Percentiles rank a stretch among this genome's conserved stretches.
Conservation (phyloP, 2,797 vertebrate species). For the Holocentrus rufus region DNA sequence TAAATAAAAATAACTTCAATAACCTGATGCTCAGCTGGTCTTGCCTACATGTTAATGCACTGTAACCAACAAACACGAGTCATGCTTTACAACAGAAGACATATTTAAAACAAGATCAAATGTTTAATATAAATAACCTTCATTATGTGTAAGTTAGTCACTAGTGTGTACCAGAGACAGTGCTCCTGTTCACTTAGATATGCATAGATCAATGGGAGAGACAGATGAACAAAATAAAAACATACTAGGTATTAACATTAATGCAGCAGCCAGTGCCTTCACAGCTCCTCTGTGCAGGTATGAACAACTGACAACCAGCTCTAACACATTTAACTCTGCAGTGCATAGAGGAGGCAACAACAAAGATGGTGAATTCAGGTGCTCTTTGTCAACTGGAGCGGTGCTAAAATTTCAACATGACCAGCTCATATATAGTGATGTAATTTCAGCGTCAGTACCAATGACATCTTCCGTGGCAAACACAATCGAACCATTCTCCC, state of each 20-base stretch:
- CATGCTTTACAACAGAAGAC: constrained; percentile 3
- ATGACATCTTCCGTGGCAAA: not conserved
- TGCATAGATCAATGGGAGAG: constrained; percentile 76
- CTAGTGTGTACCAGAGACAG: constrained; percentile 59
- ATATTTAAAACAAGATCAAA: constrained; percentile 63
- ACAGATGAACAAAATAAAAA: constrained; percentile 41
- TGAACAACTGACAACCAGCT: constrained; percentile 58
- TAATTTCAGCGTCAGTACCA: constrained; percentile 1
- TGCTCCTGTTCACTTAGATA: constrained; percentile 62
- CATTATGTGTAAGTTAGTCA: constrained; percentile 59
- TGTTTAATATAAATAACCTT: constrained; percentile 79
- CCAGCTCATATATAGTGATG: constrained; percentile 9
- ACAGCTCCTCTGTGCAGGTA: constrained; percentile 57
- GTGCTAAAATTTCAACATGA: constrained; percentile 2
- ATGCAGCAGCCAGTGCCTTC: constrained; percentile 44
- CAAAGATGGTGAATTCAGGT: constrained; percentile 21
- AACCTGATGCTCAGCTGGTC: constrained; percentile 59
- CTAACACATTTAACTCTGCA: constrained; percentile 48
- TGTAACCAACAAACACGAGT: constrained; percentile 20
- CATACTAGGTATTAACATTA: constrained; percentile 55
- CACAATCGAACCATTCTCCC: constrained; percentile 8
- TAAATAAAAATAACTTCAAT: constrained; percentile 84
- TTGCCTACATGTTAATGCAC: constrained; percentile 36
- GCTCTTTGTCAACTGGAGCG: constrained; percentile 16
- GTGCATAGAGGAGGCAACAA: constrained; percentile 73